Evolutionary conservation across 1,140 invertebrate genomes (phyloP), one percentile per base, ranked within the genome.

Genomic region (Anthonomus grandis): DNA sequence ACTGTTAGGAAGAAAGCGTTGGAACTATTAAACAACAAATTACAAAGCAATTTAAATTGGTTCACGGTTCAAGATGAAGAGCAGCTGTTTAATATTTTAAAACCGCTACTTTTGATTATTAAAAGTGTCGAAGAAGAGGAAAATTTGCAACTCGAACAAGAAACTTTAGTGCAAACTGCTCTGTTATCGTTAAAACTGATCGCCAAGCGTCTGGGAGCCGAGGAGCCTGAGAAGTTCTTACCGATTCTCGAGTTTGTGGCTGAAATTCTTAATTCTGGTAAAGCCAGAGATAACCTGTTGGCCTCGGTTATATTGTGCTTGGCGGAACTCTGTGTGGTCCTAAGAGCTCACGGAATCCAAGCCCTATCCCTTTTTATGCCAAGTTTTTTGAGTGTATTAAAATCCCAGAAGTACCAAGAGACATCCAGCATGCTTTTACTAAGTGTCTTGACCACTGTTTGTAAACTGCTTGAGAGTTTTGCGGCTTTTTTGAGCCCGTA

Each of bases 401-500:
- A 79, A 52, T 73, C 66, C 18, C 75, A 83, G 38, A 76, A 73
- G 15, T 47, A 70, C 19, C 68, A 78, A 64, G 71, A 75, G 60
- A 60, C 62, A 6, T 74, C 75, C 2, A 60, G 74, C 59, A 54
- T 70, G 38, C 63, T 77, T 66, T 45, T 71, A 73, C 73, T 60
- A 18, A 72, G 72, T 62, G 54, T 63, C 2, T 78, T 93, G 0
- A 89, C 87, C 12, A 82, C 87, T 0, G 70, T 93, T 15, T 83
- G 87, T 49, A 92, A 90, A 70, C 83, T 95, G 18, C 79, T 94
- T 1, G 87, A 92, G 63, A 86, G 84, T 17, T 66, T 94, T 18
- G 83, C 88, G 0, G 74, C 86, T 3, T 93, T 95, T 66, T 71
- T 95, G 18, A 92, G 89, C 60, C 85, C 90, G 0, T 95, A 93